Percentiles rank a stretch among this genome's conserved stretches.
Evolutionary conservation across 2,888 invertebrate species (phyloP).

Genomic region (Micropterix aruncella): DNA sequence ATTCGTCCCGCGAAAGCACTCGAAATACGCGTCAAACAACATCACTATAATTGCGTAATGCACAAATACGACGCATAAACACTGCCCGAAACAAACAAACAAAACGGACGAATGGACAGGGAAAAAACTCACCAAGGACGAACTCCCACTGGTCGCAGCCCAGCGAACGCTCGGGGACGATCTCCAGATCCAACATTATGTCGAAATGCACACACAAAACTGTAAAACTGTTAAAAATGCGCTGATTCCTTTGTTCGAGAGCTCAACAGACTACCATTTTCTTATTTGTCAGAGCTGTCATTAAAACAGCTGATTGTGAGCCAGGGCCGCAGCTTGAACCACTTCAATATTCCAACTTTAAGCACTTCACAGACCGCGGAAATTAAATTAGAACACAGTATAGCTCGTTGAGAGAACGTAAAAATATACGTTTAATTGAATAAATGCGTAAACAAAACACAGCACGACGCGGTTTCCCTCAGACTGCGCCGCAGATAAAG

Average conservation of each 20-base stretch:
- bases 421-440: no score
- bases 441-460: no score
- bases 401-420: no score
- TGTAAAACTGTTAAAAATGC: constrained; percentile 18
- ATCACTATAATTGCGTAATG: constrained; percentile 36
- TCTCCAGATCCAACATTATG: constrained; percentile 91
- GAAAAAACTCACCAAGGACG: constrained; percentile 65
- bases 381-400: no score
- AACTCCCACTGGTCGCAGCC: constrained; percentile 98
- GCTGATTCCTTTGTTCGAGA: constrained; percentile 42
- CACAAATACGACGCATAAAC: constrained; percentile 36
- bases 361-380: no score
- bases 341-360: no score
- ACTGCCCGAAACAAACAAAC: constrained; percentile 19
- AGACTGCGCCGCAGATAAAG: no score
- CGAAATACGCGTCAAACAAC: no score
- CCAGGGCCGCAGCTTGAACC: constrained; percentile 28
- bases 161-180: constrained; percentile 88
- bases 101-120: constrained; percentile 21
- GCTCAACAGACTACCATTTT: constrained; percentile 44
- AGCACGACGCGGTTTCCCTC: no score
- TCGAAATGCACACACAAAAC: constrained; percentile 15
- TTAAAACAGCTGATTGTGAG: constrained; percentile 42
- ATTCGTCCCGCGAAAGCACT: no score
- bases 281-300: constrained; percentile 45